Conservation (phyloP, 2,113 vertebrate genomes). For the Chroicocephalus ridibundus region DNA sequence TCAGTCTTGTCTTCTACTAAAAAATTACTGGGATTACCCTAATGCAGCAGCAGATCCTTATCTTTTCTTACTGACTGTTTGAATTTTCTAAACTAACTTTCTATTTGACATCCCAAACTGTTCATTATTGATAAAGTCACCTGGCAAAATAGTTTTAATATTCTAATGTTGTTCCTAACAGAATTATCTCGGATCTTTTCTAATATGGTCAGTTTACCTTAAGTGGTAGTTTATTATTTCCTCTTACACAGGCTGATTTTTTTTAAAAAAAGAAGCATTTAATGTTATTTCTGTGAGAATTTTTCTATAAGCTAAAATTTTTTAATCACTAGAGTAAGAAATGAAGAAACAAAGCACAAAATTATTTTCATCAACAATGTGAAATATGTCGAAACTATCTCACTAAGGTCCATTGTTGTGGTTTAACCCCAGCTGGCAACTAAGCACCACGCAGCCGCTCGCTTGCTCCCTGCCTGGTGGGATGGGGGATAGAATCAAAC, state of each 20-base stretch:
- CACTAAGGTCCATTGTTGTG: neutral
- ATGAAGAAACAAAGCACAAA: neutral
- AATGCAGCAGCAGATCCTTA: neutral
- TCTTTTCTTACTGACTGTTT: neutral
- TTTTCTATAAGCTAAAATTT: neutral
- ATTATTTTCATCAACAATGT: neutral
- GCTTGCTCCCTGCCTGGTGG: neutral
- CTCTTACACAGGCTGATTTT: neutral
- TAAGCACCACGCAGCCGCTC: neutral
- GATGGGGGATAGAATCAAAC: neutral
- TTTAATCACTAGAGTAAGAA: neutral
- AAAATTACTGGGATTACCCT: neutral
- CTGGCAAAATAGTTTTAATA: neutral
- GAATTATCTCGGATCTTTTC: neutral
- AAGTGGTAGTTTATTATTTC: neutral
- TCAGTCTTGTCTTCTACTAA: neutral
- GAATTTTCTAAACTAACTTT: neutral
- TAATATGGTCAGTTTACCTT: neutral
- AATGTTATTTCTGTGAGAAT: neutral
- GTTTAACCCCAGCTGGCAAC: neutral
- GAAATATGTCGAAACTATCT: neutral
- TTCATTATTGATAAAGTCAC: neutral
- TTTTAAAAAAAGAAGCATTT: neutral
- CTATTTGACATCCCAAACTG: neutral
- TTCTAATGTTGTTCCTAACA: neutral